Conservation (phyloP, 2,888 invertebrate species). For the Epinotia ramella region DNA sequence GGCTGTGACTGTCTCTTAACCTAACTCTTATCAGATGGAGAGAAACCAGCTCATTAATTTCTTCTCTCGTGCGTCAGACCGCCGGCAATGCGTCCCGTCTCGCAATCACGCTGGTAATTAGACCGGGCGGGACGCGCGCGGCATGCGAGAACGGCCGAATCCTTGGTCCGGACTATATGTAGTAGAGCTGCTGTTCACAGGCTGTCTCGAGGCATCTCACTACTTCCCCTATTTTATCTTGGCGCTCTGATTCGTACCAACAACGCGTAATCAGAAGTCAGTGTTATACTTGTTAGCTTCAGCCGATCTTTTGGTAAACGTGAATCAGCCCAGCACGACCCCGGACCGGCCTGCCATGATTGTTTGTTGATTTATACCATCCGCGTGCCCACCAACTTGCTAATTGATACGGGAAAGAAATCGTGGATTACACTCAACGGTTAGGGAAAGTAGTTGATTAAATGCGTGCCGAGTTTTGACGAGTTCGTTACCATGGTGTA, state of each 20-base stretch:
- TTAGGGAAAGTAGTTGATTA: constrained; percentile 28
- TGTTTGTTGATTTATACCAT: constrained; percentile 41
- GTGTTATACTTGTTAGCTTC: background rate
- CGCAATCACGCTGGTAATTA: constrained; percentile 41
- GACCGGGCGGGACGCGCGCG: constrained; percentile 23
- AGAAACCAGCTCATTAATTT: background rate
- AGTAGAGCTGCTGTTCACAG: too few species aligned
- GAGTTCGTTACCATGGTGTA: background rate
- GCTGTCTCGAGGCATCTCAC: background rate
- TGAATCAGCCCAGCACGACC: background rate
- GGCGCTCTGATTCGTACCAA: background rate
- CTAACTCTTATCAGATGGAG: background rate
- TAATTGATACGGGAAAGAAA: constrained; percentile 39
- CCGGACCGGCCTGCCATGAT: constrained; percentile 11
- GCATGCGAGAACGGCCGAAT: constrained; percentile 12
- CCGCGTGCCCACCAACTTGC: constrained; percentile 30
- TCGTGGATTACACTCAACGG: constrained; percentile 22
- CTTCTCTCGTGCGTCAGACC: background rate
- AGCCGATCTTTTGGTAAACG: background rate
- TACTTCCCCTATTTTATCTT: background rate
- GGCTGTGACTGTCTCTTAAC: background rate
- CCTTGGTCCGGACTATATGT: background rate
- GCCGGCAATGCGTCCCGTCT: background rate
- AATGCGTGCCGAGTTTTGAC: constrained; percentile 12
- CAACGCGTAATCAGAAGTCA: background rate